Percentiles rank a stretch among this genome's conserved stretches.
These are phyloP conservation scores for Aldrovandia affinis DNA, from an alignment of 2,797 vertebrate species.

Conservation along the genomic window DNA sequence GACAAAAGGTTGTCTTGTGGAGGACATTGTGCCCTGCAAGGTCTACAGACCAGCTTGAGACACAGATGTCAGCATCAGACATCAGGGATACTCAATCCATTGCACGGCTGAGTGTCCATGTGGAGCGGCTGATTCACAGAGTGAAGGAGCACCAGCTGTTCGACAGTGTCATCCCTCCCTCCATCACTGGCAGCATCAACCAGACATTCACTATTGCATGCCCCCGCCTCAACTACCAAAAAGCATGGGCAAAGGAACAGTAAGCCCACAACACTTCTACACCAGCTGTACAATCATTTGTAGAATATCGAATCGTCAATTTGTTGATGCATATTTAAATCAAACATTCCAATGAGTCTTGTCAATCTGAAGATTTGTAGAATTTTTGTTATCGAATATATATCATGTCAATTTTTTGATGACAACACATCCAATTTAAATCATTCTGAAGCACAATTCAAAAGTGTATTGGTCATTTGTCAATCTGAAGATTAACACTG, in stretches of 20 bases:
- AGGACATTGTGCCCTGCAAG: slow-evolving; percentile 4
- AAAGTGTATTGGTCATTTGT: too few species aligned
- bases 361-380: too few species aligned
- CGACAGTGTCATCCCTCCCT: slow-evolving; percentile 28
- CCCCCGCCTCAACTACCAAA: slow-evolving; percentile 24
- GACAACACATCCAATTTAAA: too few species aligned
- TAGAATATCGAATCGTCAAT: too few species aligned
- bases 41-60: neutral
- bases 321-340: too few species aligned
- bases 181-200: slow-evolving; percentile 33
- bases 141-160: slow-evolving; percentile 34
- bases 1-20: slow-evolving; percentile 30
- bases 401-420: too few species aligned
- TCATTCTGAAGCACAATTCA: too few species aligned
- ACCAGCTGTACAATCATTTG: too few species aligned
- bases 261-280: too few species aligned
- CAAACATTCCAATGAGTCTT: too few species aligned
- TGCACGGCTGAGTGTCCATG: slow-evolving; percentile 20
- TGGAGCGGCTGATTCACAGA: slow-evolving; percentile 21
- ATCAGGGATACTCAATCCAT: slow-evolving; percentile 17
- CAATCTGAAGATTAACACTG: too few species aligned
- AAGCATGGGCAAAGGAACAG: neutral
- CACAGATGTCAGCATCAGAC: slow-evolving; percentile 20
- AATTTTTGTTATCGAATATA: too few species aligned
- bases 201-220: slow-evolving; percentile 33